phyloP scores from a whole-genome alignment of 2,113 vertebrate genomes.

The Todiramphus chloris region DNA sequence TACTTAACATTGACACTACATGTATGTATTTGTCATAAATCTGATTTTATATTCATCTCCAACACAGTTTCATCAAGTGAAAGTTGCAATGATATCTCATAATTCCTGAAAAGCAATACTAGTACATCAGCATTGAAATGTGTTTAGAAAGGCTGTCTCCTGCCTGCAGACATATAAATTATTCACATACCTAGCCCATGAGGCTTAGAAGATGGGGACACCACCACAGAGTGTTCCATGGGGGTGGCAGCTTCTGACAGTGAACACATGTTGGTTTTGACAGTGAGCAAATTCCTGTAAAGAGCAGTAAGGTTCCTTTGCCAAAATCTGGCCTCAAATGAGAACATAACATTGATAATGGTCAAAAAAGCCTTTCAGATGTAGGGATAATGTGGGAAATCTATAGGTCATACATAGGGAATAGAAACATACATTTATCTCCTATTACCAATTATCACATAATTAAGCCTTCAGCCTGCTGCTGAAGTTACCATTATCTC shows the following conservation, averaged over 20 bases:
- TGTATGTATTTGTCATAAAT: neutral
- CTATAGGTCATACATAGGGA: neutral
- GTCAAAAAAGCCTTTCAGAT: neutral
- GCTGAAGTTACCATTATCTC: neutral
- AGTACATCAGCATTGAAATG: neutral
- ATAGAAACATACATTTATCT: neutral
- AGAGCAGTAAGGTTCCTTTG: neutral
- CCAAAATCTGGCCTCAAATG: neutral
- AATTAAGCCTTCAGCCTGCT: neutral
- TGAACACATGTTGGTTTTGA: neutral
- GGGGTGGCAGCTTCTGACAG: neutral
- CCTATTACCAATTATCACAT: neutral
- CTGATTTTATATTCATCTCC: neutral
- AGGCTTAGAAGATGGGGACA: neutral
- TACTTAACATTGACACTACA: neutral
- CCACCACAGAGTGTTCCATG: neutral
- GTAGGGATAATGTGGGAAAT: neutral
- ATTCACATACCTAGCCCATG: neutral
- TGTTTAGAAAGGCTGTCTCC: neutral
- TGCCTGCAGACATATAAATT: neutral
- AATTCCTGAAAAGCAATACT: neutral
- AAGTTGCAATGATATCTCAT: neutral
- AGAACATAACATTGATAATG: neutral
- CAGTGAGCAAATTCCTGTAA: neutral
- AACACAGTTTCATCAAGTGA: neutral